Conservation (phyloP, 2,113 vertebrate species). For the Rhizomys pruinosus region DNA sequence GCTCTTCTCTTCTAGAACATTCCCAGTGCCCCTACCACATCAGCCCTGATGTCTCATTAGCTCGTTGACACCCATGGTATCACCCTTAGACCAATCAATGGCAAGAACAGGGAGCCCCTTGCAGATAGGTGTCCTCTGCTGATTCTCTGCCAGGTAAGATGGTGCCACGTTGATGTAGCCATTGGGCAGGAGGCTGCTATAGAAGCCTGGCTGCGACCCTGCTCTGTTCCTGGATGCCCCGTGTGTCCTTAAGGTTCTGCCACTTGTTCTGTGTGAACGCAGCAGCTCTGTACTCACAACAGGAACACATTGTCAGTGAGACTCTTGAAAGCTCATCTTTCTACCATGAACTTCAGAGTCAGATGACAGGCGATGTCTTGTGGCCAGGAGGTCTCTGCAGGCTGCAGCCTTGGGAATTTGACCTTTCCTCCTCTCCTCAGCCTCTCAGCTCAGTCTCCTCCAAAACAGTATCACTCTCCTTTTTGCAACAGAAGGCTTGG, state of each 20-base stretch:
- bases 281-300: not conserved
- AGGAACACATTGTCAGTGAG: not conserved
- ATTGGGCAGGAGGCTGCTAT: too few species aligned
- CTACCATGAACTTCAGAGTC: too few species aligned
- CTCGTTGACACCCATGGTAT: not conserved
- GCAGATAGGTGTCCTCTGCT: not conserved
- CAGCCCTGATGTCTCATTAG: not conserved
- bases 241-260: not conserved
- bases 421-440: not conserved
- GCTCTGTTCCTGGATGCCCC: not conserved
- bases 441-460: not conserved
- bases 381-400: not conserved
- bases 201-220: not conserved
- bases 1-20: not conserved
- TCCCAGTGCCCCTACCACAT: not conserved
- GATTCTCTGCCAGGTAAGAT: not conserved
- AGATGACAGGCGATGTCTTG: not conserved
- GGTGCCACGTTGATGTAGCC: not conserved
- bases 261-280: not conserved
- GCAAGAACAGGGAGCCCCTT: not conserved
- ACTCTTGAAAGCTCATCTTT: not conserved
- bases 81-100: not conserved
- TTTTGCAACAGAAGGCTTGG: not conserved
- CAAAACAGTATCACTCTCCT: not conserved
- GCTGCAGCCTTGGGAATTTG: not conserved